phyloP scores from a whole-genome alignment of 2,113 vertebrate genomes.

The Hucho hucho region DNA sequence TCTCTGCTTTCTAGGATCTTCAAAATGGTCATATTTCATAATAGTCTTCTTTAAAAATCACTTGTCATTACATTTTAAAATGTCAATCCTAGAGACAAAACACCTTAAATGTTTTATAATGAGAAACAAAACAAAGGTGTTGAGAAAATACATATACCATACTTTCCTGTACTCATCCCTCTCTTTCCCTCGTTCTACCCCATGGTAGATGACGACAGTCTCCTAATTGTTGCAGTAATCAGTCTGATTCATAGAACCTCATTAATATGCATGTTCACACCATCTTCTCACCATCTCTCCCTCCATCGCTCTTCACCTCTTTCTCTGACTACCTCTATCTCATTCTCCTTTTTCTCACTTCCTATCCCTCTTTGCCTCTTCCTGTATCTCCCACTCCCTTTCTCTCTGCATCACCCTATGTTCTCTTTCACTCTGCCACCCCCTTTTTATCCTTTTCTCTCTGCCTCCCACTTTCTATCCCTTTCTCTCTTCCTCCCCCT shows the following conservation, averaged over 20 bases:
- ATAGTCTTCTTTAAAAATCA: neutral
- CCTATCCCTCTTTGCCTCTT: constrained; percentile 32
- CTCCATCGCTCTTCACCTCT: constrained; percentile 34
- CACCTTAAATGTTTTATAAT: neutral
- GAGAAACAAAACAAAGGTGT: neutral
- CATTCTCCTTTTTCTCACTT: constrained; percentile 3
- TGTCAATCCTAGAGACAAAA: neutral
- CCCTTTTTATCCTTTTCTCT: constrained; percentile 20
- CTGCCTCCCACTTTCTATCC: constrained; percentile 30
- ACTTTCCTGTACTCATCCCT: constrained; percentile 33
- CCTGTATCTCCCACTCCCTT: constrained; percentile 50
- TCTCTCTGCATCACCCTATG: constrained; percentile 44
- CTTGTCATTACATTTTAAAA: neutral
- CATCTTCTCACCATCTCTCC: constrained; percentile 30
- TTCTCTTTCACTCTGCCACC: constrained; percentile 38
- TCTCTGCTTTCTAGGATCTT: neutral
- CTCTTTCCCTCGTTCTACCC: constrained; percentile 36
- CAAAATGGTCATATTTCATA: neutral
- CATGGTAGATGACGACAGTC: constrained; percentile 56
- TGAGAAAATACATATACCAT: neutral
- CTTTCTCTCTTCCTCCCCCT: constrained; percentile 28
- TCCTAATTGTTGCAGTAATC: constrained; percentile 75
- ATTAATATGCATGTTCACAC: constrained; percentile 77
- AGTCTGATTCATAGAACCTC: constrained; percentile 75
- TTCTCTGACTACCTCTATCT: constrained; percentile 31